Conservation (phyloP, 1,140 invertebrate species). For the Drosophila sp. region DNA sequence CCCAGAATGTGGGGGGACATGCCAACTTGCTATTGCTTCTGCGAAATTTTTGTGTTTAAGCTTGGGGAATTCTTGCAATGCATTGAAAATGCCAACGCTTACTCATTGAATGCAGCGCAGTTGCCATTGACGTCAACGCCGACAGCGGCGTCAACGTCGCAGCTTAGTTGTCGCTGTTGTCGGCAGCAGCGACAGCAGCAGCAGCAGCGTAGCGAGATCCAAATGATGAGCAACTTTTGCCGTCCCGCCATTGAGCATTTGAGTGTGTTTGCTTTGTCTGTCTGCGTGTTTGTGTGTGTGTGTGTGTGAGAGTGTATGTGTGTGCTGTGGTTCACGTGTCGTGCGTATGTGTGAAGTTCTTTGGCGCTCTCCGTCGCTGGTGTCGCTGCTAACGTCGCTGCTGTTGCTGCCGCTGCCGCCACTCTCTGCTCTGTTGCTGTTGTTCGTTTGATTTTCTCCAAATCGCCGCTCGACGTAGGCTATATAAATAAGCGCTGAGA, state of each 20-base stretch:
- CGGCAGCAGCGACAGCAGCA: not conserved
- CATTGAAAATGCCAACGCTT: conserved; percentile 46
- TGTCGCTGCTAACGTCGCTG: conserved; percentile 25
- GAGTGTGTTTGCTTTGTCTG: conserved; percentile 51
- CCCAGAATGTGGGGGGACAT: conserved; percentile 34
- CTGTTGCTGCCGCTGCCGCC: conserved; percentile 24
- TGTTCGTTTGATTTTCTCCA: conserved; percentile 68
- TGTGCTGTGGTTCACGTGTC: conserved; percentile 41
- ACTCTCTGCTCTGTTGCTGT: conserved; percentile 40
- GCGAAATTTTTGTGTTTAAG: conserved; percentile 41
- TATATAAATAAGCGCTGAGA: conserved; percentile 83
- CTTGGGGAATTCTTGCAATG: conserved; percentile 58
- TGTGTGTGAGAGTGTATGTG: conserved; percentile 19
- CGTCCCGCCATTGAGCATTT: conserved; percentile 45
- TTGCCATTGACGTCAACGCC: conserved; percentile 19
- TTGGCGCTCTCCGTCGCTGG: conserved; percentile 48
- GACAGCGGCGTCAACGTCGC: conserved; percentile 17
- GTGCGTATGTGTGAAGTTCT: conserved; percentile 57
- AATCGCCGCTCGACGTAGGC: conserved; percentile 80
- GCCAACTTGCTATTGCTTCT: conserved; percentile 47
- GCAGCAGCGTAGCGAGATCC: conserved; percentile 57
- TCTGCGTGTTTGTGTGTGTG: conserved; percentile 38
- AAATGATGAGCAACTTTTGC: conserved; percentile 65
- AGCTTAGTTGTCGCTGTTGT: no score
- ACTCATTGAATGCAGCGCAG: conserved; percentile 45